Evolutionary conservation across 2,888 invertebrate species (phyloP).

Genomic region (Agrotis segetum): DNA sequence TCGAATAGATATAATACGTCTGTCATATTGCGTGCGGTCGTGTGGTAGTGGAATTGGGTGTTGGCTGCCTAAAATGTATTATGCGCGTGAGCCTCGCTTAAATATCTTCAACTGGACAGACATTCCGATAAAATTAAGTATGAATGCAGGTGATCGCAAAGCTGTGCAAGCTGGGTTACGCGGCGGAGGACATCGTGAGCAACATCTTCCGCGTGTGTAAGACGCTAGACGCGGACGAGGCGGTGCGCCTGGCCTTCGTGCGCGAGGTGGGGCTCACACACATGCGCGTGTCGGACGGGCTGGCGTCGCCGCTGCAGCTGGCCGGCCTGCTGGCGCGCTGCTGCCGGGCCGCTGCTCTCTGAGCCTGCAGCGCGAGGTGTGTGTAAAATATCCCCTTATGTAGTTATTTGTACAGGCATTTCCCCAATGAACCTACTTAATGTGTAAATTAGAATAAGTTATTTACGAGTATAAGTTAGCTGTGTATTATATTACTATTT

Average conservation of each 20-base stretch:
- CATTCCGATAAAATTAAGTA: neutral
- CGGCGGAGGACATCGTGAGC: constrained; percentile 98
- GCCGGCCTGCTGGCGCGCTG: constrained; percentile 96
- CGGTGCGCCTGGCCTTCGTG: constrained; percentile 95
- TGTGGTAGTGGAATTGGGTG: too few relatives aligned
- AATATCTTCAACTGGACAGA: neutral
- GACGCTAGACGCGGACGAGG: constrained; percentile 95
- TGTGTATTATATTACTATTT: neutral
- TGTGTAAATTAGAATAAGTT: neutral
- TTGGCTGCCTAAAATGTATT: too few relatives aligned
- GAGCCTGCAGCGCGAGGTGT: constrained; percentile 92
- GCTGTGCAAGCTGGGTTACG: constrained; percentile 98
- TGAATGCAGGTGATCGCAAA: constrained; percentile 94
- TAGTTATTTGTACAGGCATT: too few relatives aligned
- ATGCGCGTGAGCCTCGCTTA: too few relatives aligned
- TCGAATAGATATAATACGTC: too few relatives aligned
- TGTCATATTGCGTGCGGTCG: too few relatives aligned
- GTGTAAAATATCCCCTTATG: constrained; percentile 71
- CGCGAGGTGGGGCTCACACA: constrained; percentile 78
- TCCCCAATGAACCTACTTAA: neutral
- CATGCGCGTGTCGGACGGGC: constrained; percentile 94
- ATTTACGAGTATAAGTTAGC: neutral
- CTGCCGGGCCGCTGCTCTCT: constrained; percentile 87
- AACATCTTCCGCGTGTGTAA: constrained; percentile 99
- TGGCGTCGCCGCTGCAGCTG: constrained; percentile 97